A percentile compares a stretch with the other conserved stretches of the same genome.
These are phyloP conservation scores for Asteroscopus sphinx DNA, from an alignment of 2,888 invertebrate species.

Conservation along the genomic window DNA sequence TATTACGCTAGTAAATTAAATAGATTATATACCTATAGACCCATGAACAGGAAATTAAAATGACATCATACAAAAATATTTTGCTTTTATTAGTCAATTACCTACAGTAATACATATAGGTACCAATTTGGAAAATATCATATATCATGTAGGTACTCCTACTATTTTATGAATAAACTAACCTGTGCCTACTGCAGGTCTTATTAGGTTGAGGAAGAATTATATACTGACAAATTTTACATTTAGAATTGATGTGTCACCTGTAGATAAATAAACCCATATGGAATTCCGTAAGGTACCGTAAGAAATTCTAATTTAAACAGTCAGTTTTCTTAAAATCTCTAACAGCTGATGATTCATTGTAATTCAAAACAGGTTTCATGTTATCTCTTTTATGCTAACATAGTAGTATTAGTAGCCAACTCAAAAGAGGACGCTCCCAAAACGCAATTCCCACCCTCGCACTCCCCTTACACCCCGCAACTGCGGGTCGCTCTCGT, in stretches of 20 bases:
- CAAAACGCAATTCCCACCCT: too few species aligned
- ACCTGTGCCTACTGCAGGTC: constrained; percentile 22
- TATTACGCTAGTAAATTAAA: constrained; percentile 46
- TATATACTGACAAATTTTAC: not conserved
- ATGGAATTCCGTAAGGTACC: too few species aligned
- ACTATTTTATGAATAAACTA: constrained; percentile 25
- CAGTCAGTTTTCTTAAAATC: too few species aligned
- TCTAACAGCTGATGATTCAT: too few species aligned
- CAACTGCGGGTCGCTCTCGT: too few species aligned
- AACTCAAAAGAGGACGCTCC: too few species aligned
- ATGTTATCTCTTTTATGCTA: too few species aligned
- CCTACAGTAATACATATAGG: constrained; percentile 7
- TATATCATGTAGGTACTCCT: constrained; percentile 31
- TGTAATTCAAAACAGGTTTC: too few species aligned
- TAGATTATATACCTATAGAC: constrained; percentile 21
- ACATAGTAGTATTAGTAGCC: too few species aligned
- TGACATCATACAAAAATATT: constrained; percentile 18
- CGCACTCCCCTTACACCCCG: too few species aligned
- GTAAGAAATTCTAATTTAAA: too few species aligned
- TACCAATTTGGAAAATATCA: constrained; percentile 21
- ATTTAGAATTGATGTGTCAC: not conserved
- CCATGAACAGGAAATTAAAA: constrained; percentile 41
- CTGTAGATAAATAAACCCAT: not conserved
- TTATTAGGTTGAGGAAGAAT: constrained; percentile 9
- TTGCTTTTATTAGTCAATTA: constrained; percentile 1